Percentiles rank a stretch among this genome's conserved stretches.
These are phyloP conservation scores for Saxicola maurus DNA, from an alignment of 2,797 vertebrate genomes.

Conservation along the genomic window DNA sequence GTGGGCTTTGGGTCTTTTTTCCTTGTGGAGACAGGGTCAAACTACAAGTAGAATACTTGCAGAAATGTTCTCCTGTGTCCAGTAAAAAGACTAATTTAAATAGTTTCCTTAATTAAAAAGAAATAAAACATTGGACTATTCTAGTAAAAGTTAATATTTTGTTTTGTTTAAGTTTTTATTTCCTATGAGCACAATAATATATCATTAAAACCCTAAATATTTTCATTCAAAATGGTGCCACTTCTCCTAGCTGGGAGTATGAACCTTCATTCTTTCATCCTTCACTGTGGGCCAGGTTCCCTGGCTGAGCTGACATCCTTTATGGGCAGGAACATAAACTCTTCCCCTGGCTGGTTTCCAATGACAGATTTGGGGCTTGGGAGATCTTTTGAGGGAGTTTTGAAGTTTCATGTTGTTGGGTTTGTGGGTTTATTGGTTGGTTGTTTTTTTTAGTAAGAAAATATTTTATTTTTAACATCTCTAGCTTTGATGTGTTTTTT, in stretches of 20 bases:
- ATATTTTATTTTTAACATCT: background rate
- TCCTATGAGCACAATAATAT: background rate
- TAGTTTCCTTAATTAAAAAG: background rate
- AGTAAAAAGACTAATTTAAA: background rate
- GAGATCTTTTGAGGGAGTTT: background rate
- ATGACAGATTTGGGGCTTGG: background rate
- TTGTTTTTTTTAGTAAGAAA: background rate
- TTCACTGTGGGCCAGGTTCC: fast-evolving
- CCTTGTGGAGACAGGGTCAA: background rate
- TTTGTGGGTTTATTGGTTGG: background rate
- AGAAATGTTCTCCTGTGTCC: background rate
- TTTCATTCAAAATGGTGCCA: background rate
- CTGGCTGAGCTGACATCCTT: background rate
- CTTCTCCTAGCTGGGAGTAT: background rate
- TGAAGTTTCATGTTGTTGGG: background rate
- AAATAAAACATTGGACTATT: background rate
- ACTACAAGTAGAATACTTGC: background rate
- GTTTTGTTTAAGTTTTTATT: background rate
- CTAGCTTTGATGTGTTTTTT: background rate
- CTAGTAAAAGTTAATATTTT: background rate
- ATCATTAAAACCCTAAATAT: background rate
- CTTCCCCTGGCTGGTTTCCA: background rate
- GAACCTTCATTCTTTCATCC: background rate
- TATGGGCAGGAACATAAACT: background rate
- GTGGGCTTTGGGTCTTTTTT: background rate